Evolutionary conservation across 1,140 invertebrate genomes (phyloP), one percentile per base, ranked within the genome.

Genomic region (Aphelenchoides avenae): DNA sequence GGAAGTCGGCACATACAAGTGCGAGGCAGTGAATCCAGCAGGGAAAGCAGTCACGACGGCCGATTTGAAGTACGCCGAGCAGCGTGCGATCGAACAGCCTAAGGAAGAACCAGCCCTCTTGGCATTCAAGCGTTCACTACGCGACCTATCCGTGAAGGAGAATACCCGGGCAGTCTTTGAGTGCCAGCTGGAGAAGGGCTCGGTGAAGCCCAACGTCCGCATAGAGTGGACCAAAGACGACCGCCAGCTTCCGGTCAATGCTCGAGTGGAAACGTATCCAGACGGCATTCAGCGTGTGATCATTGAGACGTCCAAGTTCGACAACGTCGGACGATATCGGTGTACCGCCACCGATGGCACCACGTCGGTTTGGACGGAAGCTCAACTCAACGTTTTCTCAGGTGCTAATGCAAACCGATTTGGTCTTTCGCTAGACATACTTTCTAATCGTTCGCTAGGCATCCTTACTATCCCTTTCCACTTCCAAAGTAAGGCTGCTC

Each of bases 251-350:
- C 26, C 36, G 33, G 34, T 40, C 11, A 40, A 26, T 7, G 13
- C 46, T 5, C 24, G 41, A 18, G 40, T 60, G 9, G 57, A 60
- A 20, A 4, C 3, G 30, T 36, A 64, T 89, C 93, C 40, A 18
- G 66, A 77, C 54, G 73, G 73, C 20, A 65, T 57, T 5, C 54
- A 77, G 30, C 54, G 49, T 13, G 43, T 77, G 36, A 55, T 55
- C 1, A 57, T 75, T 33, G 48, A 70, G 36, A 58, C 59, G 11
- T 66, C 67, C 9, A 46, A 57, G 39, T 48, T 53, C 24, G 69
- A 77, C 34, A 61, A 71, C 46, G 42, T 73, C 44, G 68, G 75
- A 9, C 57, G 52, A 34, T 61, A 68, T 46, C 49, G 72, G 50
- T 66, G 66, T 59, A 57, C 55, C 36, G 65, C 61, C 29, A 56